phyloP scores from a whole-genome alignment of 2,797 vertebrate genomes.

The Dryobates pubescens region DNA sequence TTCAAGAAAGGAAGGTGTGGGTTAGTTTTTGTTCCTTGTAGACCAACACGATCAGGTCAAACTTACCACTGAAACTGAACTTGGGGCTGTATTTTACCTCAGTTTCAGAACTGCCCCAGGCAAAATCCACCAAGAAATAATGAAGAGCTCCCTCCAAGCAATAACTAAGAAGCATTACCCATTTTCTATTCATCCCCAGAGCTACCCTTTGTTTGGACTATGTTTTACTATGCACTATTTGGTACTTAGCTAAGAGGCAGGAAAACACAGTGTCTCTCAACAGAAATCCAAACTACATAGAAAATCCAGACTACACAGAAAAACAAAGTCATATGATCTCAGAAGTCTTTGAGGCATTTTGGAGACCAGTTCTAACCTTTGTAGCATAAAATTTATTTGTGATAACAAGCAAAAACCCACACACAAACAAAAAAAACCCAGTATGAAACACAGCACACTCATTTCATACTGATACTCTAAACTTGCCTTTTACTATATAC shows the following conservation, averaged over 20 bases:
- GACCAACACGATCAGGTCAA: not conserved
- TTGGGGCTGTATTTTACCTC: not conserved
- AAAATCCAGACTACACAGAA: not conserved
- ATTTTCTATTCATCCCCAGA: not conserved
- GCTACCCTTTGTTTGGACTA: not conserved
- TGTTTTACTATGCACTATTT: not conserved
- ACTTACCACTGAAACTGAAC: not conserved
- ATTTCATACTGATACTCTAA: not conserved
- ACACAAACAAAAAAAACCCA: too few species aligned
- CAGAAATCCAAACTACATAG: not conserved
- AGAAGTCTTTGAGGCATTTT: not conserved
- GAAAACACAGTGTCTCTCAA: not conserved
- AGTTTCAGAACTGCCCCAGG: not conserved
- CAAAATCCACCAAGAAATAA: not conserved
- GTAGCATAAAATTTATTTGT: not conserved
- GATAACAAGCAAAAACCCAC: not conserved
- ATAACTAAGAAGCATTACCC: not conserved
- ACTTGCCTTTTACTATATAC: not conserved
- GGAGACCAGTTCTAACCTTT: not conserved
- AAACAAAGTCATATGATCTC: not conserved
- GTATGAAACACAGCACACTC: not conserved
- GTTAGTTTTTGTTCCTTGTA: not conserved
- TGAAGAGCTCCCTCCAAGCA: not conserved
- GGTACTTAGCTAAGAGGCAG: not conserved
- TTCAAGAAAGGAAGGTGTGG: not conserved